Percentiles rank a stretch among this genome's conserved stretches.
phyloP scores from a whole-genome alignment of 2,113 vertebrate species.

The Dissostichus mawsoni region DNA sequence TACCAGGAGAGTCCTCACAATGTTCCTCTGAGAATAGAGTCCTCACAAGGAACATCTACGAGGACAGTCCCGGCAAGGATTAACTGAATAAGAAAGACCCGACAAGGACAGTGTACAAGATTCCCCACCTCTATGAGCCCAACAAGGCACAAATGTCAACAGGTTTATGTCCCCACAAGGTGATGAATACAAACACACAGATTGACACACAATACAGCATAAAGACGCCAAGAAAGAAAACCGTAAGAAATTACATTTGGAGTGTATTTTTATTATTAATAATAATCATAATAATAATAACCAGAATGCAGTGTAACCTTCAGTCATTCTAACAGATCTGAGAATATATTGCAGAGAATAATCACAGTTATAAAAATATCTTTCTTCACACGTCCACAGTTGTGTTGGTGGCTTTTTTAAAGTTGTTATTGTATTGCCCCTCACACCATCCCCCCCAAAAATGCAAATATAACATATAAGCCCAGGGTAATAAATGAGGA shows the following conservation, averaged over 20 bases:
- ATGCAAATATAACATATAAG: not conserved
- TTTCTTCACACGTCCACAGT: conserved; percentile 19
- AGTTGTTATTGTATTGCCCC: conserved; percentile 9
- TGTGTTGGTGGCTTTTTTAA: conserved; percentile 10
- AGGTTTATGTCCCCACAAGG: not conserved
- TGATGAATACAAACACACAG: not conserved
- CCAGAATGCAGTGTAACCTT: conserved; percentile 34
- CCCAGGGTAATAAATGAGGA: not conserved
- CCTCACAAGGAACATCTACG: too few species aligned
- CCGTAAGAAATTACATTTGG: conserved; percentile 2
- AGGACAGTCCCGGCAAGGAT: too few species aligned
- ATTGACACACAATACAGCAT: not conserved
- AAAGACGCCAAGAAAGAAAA: conserved; percentile 1
- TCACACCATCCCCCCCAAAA: not conserved
- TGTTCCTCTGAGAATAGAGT: too few species aligned
- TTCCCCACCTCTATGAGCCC: too few species aligned
- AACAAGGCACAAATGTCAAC: too few species aligned
- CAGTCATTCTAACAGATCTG: conserved; percentile 41
- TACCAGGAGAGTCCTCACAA: too few species aligned
- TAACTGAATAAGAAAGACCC: too few species aligned
- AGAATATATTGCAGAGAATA: conserved; percentile 61
- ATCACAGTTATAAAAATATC: conserved; percentile 68
- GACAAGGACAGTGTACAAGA: too few species aligned
- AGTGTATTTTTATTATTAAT: conserved; percentile 55
- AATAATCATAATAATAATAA: conserved; percentile 37